Base-by-base conservation (phyloP, 2,888 invertebrate species). In the Spatulosminthurus flaviceps region DNA sequence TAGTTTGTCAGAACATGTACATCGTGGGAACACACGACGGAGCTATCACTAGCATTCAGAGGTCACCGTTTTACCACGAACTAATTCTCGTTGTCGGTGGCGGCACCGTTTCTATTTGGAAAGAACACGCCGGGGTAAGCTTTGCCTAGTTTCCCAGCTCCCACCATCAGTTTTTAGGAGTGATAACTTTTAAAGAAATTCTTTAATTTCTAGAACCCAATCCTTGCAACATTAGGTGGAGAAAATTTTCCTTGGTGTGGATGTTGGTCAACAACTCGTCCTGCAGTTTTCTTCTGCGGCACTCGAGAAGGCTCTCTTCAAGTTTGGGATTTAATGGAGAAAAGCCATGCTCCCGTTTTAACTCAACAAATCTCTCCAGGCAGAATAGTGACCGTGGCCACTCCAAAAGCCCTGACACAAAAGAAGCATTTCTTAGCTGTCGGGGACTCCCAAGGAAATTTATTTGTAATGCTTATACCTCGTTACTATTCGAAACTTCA, bases 261-360 rank as follows among this genome's bases (percentile, higher is more conserved):
- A 0, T 88, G 89, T 51, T 95, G 95, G 95, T 94, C 93, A n/a
- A 89, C 90, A n/a, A 90, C 91, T 66, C 90, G 93, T 74, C 92
- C 94, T 0, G 92, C 92, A 72, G 90, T 93, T 71, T 88, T 95
- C 79, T 93, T 92, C 86, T 87, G 95, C 77, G 90, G 91, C 0
- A 91, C 92, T 24, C 89, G 89, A 28, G 94, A 95, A 88, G 95
- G 95, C 1, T 90, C 90, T 79, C 88, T 94, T 19, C 95, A 95
- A 88, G 91, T 92, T 16, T 96, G 95, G 95, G 93, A 95, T 88
- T 88, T 95, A 79, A 87, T 93, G 79, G 88, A 91, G 71, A 90
- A 91, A 86, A 92, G 92, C 82, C 92, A 94, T 84, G 90, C 91
- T 82, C 91, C 93, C 0, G 90, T 91, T 80, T 90, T 92, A 77